Evolutionary conservation across 2,888 invertebrate species (phyloP).

Genomic region (Apamea epomidion): DNA sequence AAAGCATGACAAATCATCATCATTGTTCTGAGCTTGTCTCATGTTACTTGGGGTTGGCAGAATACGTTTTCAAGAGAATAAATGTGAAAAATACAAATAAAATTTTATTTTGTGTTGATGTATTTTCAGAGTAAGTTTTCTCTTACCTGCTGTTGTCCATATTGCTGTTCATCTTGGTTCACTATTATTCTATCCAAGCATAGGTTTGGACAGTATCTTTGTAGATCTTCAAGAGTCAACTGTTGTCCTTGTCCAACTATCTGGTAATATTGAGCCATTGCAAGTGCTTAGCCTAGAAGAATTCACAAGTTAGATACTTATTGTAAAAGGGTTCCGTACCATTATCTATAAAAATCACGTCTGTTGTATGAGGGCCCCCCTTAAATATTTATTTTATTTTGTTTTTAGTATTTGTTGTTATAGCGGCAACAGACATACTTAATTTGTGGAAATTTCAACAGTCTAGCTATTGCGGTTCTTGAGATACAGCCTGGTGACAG

Average conservation of each 20-base stretch:
- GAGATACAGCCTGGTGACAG: too few relatives aligned
- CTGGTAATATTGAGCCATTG: constrained; percentile 93
- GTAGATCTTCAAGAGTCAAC: constrained; percentile 90
- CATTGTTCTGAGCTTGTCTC: background rate
- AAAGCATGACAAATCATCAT: background rate
- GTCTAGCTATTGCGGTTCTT: too few relatives aligned
- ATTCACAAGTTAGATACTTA: constrained; percentile 32
- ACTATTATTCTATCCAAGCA: constrained; percentile 89
- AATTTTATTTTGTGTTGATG: background rate
- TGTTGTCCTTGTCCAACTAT: constrained; percentile 91
- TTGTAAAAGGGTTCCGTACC: too few relatives aligned
- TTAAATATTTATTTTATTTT: too few relatives aligned
- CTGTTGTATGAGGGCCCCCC: too few relatives aligned
- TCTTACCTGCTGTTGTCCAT: constrained; percentile 87
- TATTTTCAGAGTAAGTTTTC: background rate
- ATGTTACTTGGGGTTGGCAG: background rate
- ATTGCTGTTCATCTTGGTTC: constrained; percentile 88
- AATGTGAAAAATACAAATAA: background rate
- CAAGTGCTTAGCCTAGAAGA: constrained; percentile 83
- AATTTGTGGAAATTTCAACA: too few relatives aligned
- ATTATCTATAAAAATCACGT: too few relatives aligned
- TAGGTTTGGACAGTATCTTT: constrained; percentile 92
- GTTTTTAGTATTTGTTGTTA: too few relatives aligned
- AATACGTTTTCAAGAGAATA: background rate
- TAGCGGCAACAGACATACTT: too few relatives aligned